phyloP scores from a whole-genome alignment of 2,113 vertebrate genomes.

The Corythornis vintsioides region DNA sequence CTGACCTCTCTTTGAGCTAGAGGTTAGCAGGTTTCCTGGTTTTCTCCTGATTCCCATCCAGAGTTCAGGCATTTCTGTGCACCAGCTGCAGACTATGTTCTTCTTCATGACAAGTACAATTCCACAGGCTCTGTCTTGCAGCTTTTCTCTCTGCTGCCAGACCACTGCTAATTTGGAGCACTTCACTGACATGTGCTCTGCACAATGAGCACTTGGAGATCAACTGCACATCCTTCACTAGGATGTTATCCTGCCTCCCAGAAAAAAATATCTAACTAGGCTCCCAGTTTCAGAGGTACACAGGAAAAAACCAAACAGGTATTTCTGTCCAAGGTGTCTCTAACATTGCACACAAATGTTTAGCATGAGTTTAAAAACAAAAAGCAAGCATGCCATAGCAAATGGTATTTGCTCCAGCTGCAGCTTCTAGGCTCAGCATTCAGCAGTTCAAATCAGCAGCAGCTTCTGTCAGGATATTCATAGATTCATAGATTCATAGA shows the following conservation, averaged over 20 bases:
- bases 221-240: not conserved
- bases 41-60: not conserved
- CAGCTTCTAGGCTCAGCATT: not conserved
- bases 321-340: not conserved
- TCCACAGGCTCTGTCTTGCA: not conserved
- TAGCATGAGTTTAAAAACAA: not conserved
- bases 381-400: not conserved
- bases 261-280: not conserved
- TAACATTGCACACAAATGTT: fast-evolving
- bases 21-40: not conserved
- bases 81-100: not conserved
- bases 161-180: not conserved
- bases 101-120: not conserved
- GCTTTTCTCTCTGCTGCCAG: conserved; percentile 22
- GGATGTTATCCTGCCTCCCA: not conserved
- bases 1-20: not conserved
- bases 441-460: not conserved
- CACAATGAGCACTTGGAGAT: not conserved
- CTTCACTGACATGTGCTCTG: not conserved
- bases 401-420: not conserved
- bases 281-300: not conserved
- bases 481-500: too few species aligned
- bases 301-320: not conserved
- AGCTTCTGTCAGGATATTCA: not conserved
- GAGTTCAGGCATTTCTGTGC: not conserved